Evolutionary conservation across 2,797 vertebrate genomes (phyloP), one percentile per base, ranked within the genome.

Genomic region (Argentina silus): DNA sequence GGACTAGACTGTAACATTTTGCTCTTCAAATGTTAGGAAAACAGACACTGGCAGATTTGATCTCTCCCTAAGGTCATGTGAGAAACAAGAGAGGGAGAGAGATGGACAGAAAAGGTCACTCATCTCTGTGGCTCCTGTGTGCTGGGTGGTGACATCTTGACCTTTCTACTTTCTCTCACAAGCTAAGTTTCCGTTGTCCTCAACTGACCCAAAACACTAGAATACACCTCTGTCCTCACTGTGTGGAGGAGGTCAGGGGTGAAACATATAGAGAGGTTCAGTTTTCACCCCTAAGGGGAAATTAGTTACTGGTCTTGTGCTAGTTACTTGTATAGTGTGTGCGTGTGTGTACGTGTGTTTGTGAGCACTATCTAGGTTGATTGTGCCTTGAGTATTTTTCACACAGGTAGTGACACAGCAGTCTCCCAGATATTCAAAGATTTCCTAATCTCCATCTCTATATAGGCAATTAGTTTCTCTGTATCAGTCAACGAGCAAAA

Each of bases 391-490:
- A 60, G 23, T 60, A 15, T 36, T 60, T 12, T 14, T 15, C 19
- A 60, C 57, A 11, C 21, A 23, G 23, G 0, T 7, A 27, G 48
- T 44, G 9, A 73, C 7, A 68, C 47, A 27, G 48, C 23, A n/a
- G 6, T 0, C 7, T 23, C 47, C 56, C 45, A 76, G 42, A 78
- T 65, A 60, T 68, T 76, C 7, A 65, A 14, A 8, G 53, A 14
- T 61, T 56, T 65, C 19, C 47, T 21, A n/a, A 44, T 11, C 5
- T 15, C 43, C 43, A 36, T 36, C 27, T 36, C 27, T 1, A 36
- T 1, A 36, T 4, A 36, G 27, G 27, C 27, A 36, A 36, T 36
- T 36, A 2, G 27, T 36, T 36, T 36, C 27, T 36, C 27, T 36
- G 27, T 36, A 36, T 36, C 27, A 36, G 27, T 36, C 27, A 36